Evolutionary conservation across 1,140 invertebrate species (phyloP).

Genomic region (Lepidostoma basale): DNA sequence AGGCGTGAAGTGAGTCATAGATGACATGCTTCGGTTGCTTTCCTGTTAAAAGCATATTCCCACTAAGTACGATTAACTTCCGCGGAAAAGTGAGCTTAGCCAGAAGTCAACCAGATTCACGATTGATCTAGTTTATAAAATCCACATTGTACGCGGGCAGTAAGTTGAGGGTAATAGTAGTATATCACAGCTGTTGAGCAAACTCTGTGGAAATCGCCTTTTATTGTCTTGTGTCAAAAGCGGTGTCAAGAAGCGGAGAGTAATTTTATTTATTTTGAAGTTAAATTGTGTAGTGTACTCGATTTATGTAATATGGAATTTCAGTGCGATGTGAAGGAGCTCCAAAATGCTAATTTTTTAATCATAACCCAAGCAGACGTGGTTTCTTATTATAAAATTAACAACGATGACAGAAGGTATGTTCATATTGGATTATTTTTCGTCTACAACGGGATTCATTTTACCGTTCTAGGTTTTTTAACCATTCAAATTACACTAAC

Average conservation of each 20-base stretch:
- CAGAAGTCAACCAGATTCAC: too few species aligned
- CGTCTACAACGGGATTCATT: not conserved
- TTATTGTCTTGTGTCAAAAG: constrained; percentile 19
- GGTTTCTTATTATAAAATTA: constrained; percentile 29
- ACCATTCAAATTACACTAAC: not conserved
- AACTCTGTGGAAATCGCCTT: too few species aligned
- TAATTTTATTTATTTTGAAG: constrained; percentile 17
- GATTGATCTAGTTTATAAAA: too few species aligned
- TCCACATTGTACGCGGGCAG: too few species aligned
- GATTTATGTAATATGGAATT: constrained; percentile 24
- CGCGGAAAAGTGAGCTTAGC: too few species aligned
- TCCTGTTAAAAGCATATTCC: too few species aligned
- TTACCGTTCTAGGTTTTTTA: not conserved
- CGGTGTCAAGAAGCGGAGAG: not conserved
- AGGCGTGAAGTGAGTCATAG: constrained; percentile 15
- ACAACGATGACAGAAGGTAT: constrained; percentile 29
- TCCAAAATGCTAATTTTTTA: constrained; percentile 19
- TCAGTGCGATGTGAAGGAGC: constrained; percentile 19
- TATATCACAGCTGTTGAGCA: too few species aligned
- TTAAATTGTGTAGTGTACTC: not conserved
- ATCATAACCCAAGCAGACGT: constrained; percentile 20
- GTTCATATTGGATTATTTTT: not conserved
- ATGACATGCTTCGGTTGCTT: constrained; percentile 6
- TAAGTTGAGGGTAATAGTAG: too few species aligned
- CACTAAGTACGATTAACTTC: too few species aligned